phyloP scores from a whole-genome alignment of 2,797 vertebrate genomes.

The Falco cherrug region DNA sequence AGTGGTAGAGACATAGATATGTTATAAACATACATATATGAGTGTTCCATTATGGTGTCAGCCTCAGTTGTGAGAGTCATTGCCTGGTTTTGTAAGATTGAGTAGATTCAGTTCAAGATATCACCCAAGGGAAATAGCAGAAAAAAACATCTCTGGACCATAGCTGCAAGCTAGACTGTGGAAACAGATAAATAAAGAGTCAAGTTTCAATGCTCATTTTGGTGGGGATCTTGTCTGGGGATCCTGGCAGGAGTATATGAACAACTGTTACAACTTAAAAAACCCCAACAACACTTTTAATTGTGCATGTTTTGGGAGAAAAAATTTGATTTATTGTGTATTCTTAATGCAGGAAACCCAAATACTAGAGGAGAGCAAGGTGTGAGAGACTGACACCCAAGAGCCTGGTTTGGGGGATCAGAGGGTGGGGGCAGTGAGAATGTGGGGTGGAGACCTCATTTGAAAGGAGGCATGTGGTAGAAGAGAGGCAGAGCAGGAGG shows the following conservation, averaged over 20 bases:
- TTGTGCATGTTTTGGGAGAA: background rate
- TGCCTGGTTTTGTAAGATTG: background rate
- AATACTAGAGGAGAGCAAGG: background rate
- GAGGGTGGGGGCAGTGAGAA: background rate
- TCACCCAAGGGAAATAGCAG: background rate
- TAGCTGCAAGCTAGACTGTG: background rate
- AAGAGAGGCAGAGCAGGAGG: background rate
- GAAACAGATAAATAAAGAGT: background rate
- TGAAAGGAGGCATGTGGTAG: background rate
- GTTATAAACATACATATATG: background rate
- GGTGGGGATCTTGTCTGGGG: background rate
- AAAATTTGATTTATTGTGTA: background rate
- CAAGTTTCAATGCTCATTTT: background rate
- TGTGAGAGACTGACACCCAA: rapidly evolving
- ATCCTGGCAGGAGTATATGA: background rate
- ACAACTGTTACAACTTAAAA: background rate
- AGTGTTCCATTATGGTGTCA: background rate
- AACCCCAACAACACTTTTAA: background rate
- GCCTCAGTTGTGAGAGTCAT: background rate
- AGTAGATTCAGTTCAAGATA: background rate
- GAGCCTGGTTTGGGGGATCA: background rate
- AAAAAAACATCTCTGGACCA: background rate
- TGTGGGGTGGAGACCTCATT: background rate
- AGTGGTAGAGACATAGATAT: background rate
- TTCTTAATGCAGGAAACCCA: background rate